Evolutionary conservation across 2,888 invertebrate genomes (phyloP).

Genomic region (Macaria notata): DNA sequence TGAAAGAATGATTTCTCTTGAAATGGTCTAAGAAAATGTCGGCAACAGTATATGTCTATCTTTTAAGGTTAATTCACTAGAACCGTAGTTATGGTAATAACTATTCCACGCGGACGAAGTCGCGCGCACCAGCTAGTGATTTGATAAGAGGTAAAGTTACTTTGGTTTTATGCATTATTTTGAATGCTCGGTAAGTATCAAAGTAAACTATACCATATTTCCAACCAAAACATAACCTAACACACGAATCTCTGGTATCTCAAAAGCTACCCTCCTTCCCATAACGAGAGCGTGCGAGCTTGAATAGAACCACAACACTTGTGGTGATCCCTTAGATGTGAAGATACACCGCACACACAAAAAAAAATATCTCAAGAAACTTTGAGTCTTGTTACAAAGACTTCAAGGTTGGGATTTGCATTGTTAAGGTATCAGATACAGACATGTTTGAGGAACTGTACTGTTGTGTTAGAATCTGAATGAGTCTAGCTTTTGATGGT

Average conservation of each 20-base stretch:
- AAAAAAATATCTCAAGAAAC: not conserved
- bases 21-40: no score
- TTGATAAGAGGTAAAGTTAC: no score
- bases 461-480: constrained; percentile 1
- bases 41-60: no score
- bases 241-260: constrained; percentile 1
- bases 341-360: constrained; percentile 10
- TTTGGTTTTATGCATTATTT: no score
- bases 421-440: not conserved
- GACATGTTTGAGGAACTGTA: not conserved
- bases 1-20: no score
- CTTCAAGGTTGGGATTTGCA: no score
- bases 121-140: no score
- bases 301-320: constrained; percentile 25
- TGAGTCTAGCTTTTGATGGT: constrained; percentile 2
- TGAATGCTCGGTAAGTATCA: no score
- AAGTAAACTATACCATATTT: not conserved
- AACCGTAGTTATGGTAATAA: no score
- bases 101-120: no score
- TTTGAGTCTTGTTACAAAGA: constrained; percentile 1
- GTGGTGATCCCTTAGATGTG: constrained; percentile 11
- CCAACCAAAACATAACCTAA: not conserved
- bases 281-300: constrained; percentile 21
- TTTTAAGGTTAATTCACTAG: no score
- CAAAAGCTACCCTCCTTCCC: constrained; percentile 11